A percentile compares a stretch with the other conserved stretches of the same genome.
Conservation (phyloP, 1,140 invertebrate genomes). For the Euwallacea similis region DNA sequence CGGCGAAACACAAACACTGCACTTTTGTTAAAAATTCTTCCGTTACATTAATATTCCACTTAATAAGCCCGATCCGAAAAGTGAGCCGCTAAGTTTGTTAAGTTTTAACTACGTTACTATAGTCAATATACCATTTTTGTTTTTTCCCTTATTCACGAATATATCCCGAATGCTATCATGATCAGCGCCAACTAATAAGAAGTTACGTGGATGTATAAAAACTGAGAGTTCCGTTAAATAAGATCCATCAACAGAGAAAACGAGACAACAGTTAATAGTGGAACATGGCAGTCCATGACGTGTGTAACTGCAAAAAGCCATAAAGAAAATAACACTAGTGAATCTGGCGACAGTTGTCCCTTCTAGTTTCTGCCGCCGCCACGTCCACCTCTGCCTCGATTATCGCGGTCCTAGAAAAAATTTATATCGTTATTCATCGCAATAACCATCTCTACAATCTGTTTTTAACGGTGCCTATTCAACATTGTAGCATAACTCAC, state of each 20-base stretch:
- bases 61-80: constrained; percentile 47
- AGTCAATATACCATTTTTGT: constrained; percentile 52
- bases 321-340: constrained; percentile 40
- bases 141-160: background rate
- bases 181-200: constrained; percentile 29
- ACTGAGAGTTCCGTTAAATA: constrained; percentile 38
- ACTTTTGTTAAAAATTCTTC: constrained; percentile 24
- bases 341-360: constrained; percentile 24
- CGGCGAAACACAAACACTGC: constrained; percentile 36
- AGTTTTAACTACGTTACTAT: constrained; percentile 49
- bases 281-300: constrained; percentile 16
- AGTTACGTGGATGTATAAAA: constrained; percentile 29
- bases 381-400: constrained; percentile 46
- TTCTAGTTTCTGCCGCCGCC: constrained; percentile 48
- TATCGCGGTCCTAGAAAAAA: constrained; percentile 50
- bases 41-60: background rate
- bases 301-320: constrained; percentile 34
- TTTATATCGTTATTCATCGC: background rate
- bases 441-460: background rate
- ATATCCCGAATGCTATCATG: background rate
- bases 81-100: constrained; percentile 50
- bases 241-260: constrained; percentile 5
- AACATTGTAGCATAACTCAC: constrained; percentile 35
- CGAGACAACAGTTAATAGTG: constrained; percentile 26
- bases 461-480: background rate